These are phyloP conservation scores for Coluber constrictor DNA, from an alignment of 2,797 vertebrate species.

Conservation along the genomic window DNA sequence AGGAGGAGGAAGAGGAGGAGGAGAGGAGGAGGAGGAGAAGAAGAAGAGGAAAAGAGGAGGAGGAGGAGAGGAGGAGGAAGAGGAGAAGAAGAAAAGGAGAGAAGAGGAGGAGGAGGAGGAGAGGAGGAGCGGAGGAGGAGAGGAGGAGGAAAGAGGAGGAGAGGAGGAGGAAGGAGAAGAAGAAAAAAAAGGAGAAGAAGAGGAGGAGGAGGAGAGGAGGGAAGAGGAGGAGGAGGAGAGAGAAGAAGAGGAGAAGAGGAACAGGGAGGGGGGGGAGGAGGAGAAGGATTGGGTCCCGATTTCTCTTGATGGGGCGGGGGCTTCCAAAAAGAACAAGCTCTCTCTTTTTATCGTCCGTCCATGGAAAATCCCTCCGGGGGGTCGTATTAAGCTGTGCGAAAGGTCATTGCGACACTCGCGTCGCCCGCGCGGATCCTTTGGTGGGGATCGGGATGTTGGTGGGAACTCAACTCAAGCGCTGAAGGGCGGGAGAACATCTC, in stretches of 20 bases:
- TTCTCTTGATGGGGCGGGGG: background rate
- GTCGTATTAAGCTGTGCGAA: background rate
- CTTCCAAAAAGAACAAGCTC: background rate
- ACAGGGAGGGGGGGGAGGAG: too few species aligned
- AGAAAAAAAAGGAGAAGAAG: too few species aligned
- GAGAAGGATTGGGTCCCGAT: background rate
- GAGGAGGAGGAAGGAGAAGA: background rate
- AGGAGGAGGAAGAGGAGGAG: too few species aligned
- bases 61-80: too few species aligned
- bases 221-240: background rate
- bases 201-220: too few species aligned
- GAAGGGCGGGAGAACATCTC: background rate
- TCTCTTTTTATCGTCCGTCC: background rate
- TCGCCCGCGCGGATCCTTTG: background rate
- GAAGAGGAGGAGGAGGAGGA: accelerated
- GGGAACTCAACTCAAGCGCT: background rate
- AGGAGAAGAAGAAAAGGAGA: too few species aligned
- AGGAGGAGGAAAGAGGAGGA: background rate
- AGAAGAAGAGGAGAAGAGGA: too few species aligned
- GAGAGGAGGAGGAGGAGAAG: too few species aligned
- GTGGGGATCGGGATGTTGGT: background rate
- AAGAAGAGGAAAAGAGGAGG: too few species aligned
- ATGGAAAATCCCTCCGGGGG: background rate
- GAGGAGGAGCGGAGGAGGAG: too few species aligned
- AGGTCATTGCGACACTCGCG: background rate